Evolutionary conservation across 2,113 vertebrate species (phyloP), one percentile per base, ranked within the genome.

Genomic region (Leucopternis melanops): DNA sequence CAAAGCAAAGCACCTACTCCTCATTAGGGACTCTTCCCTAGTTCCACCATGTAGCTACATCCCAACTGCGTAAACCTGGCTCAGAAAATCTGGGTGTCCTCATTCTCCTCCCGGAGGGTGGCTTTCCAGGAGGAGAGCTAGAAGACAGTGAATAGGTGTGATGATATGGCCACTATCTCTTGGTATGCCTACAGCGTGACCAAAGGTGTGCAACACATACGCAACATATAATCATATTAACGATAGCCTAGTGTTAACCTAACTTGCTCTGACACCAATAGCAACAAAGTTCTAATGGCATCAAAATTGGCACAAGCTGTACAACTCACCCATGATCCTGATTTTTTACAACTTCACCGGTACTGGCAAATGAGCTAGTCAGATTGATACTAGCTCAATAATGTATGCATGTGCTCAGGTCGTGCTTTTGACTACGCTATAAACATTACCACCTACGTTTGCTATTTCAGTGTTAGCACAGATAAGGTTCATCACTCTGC

Each of bases 1-100:
- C 17, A 1, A 44, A 67, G n/a, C 1, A 2, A 72, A 45, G 72
- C 1, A 0, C 36, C 25, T 15, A 1, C n/a, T 44, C 63, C 26
- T 45, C 27, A 10, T 11, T 9, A 32, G 16, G 8, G 34, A 34
- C 34, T 52, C 49, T 34, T 31, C 32, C 27, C 27, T 5, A 19
- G 8, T 73, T 62, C 36, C 23, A 40, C 32, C 40, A 45, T 0
- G 2, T n/a, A 78, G 36, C 54, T 69, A 79, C 36, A 45, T 7
- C 17, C 22, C 0, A 1, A 22, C 45, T 45, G 14, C 4, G 2
- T 20, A 65, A 63, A 67, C 6, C 36, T 34, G 47, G 7, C 58
- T 55, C 61, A 38, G 85, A 54, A 74, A 38, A 42, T 3, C 34
- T 66, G 8, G 1, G 20, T 20, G 16, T 44, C 20, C 49, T 79